A percentile compares a stretch with the other conserved stretches of the same genome.
Evolutionary conservation across 1,140 invertebrate genomes (phyloP).

Genomic region (Drosophila prosaltans): DNA sequence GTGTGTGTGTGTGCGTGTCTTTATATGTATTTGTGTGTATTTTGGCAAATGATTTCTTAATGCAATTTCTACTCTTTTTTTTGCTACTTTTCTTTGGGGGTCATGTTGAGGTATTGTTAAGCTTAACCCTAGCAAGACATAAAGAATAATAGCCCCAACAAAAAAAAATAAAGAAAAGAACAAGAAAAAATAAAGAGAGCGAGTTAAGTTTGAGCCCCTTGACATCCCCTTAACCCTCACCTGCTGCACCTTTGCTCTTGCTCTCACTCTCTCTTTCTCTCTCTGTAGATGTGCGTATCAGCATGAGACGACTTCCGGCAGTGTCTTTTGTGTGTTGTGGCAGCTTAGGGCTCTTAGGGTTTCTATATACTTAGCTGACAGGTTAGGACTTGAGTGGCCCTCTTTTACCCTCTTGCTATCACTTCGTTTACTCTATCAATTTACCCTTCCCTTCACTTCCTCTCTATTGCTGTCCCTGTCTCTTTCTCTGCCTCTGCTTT

Average conservation of each 20-base stretch:
- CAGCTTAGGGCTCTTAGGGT: conserved; percentile 32
- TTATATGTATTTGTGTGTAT: conserved; percentile 28
- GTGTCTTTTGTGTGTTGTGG: conserved; percentile 62
- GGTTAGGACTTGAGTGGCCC: conserved; percentile 7
- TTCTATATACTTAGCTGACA: conserved; percentile 9
- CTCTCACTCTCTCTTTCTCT: conserved; percentile 10
- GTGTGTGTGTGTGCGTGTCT: conserved; percentile 10
- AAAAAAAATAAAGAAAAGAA: neutral
- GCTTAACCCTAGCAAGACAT: conserved; percentile 53
- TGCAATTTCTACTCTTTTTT: conserved; percentile 60
- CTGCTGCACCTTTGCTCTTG: no score
- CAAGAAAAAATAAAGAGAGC: neutral
- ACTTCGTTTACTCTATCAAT: no score
- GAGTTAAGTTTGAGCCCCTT: neutral
- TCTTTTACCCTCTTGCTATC: neutral
- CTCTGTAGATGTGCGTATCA: conserved; percentile 57
- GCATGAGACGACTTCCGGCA: conserved; percentile 65
- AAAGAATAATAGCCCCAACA: conserved; percentile 62
- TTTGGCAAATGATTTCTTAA: conserved; percentile 75
- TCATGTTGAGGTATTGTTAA: conserved; percentile 43
- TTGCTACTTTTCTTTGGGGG: conserved; percentile 33
- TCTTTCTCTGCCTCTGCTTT: neutral
- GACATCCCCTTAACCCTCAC: no score
- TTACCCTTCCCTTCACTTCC: neutral
- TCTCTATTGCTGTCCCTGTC: neutral